Base-by-base conservation (phyloP, 2,797 vertebrate species). In the Brachymystax lenok region DNA sequence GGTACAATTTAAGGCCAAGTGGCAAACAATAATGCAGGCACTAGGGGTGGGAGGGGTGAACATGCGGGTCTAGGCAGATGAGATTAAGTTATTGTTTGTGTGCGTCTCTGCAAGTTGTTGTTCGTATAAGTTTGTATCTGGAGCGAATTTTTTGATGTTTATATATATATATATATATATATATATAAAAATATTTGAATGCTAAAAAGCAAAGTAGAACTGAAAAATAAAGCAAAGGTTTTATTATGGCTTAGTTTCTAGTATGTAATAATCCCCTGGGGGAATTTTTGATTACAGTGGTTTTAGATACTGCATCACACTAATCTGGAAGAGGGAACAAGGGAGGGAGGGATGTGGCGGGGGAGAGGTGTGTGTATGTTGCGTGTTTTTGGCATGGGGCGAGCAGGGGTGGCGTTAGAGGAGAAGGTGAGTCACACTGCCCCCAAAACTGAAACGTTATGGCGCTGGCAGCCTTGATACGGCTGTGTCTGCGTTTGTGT, bases 261-360 rank as follows among this genome's bases (percentile, higher is more conserved):
- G 78, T 68, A 68, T 68, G 74, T 75, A 54, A 81, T 86, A 88
- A 89, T 87, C 83, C 8, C n/a, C 64, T 0, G 1, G 77, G 78
- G 84, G 52, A 54, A 19, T 54, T 88, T 76, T 84, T 84, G 76
- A 87, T 86, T 83, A 74, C 82, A 71, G 80, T 81, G 78, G 79
- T 81, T 88, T 87, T 81, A 84, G 80, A 86, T 87, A 84, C 78
- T 77, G 67, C 75, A 83, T 78, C 74, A 4, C 52, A 51, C 74
- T 88, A 89, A 90, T 87, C 86, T 90, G 79, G 80, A 79, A 76
- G 27, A 14, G 24, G 78, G 73, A 17, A 51, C 40, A 1, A 30
- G 74, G 46, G 69, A 5, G 14, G 52, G 52, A 19, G 27, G 54
- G 50, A 61, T 21, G 40, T 46, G 46, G 80, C 8, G 35, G n/a